Base-by-base conservation (phyloP, 2,888 invertebrate genomes). In the Meiosimyza platycephala region DNA sequence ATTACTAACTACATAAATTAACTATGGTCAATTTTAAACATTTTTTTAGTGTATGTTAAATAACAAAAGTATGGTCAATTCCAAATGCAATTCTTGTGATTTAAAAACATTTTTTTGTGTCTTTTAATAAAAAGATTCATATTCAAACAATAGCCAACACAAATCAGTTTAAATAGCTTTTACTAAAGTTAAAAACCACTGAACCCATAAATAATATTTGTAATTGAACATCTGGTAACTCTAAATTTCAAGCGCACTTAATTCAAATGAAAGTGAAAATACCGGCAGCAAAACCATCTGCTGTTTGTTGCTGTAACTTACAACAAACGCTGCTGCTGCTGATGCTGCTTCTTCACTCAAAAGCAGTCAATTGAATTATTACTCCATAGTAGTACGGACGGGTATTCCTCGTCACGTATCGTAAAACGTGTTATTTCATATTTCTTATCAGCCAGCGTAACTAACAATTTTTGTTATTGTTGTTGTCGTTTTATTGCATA, bases 211-310 rank as follows among this genome's bases (percentile, higher is more conserved):
- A 28, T 28, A 28, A 28, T 12, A n/a, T 16, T 54, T 54, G 7
- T n/a, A 18, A 16, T 22, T 48, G 5, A 66, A n/a, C 9, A 52
- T 33, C 66, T 66, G 55, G 54, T 33, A 55, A 52, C 66, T 52
- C 66, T 40, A 13, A 48, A 18, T 12, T 16, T 47, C 62, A 40
- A 64, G 9, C n/a, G 52, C 12, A 62, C 18, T 48, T 63, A 48
- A 59, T 47, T 48, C 51, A 15, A 75, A 74, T 69, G 78, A 81
- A 81, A 82, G 81, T 80, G 81, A 81, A 81, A 81, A 79, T 79
- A 48, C 74, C 76, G 73, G 75, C 75, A 75, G 76, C 76, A 64
- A 64, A 22, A 13, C 13, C 11, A 65, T 28, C 51, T 28, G 59
- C 12, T 47, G 40, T 2, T 40, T 55, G 18, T 59, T 59, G 59